A percentile compares a stretch with the other conserved stretches of the same genome.
Conservation (phyloP, 1,140 invertebrate species). For the Drosophila mauritiana region DNA sequence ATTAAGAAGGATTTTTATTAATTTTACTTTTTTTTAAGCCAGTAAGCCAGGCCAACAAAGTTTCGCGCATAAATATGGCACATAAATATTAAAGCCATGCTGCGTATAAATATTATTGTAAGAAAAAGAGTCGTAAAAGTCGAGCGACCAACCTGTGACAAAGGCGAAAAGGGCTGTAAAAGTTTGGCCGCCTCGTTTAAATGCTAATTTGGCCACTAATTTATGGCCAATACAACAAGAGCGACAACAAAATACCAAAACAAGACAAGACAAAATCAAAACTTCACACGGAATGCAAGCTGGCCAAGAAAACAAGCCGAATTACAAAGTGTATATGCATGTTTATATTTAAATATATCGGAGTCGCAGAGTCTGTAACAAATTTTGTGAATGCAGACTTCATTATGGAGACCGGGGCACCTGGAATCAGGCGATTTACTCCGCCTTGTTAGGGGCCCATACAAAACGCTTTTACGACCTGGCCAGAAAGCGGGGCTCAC, state of each 20-base stretch:
- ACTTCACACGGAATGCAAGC: slow-evolving; percentile 34
- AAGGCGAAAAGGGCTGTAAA: slow-evolving; percentile 59
- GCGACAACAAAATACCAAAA: slow-evolving; percentile 73
- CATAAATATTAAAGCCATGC: slow-evolving; percentile 25
- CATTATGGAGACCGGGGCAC: slow-evolving; percentile 31
- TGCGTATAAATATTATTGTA: slow-evolving; percentile 43
- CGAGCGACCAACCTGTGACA: slow-evolving; percentile 30
- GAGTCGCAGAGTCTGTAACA: slow-evolving; percentile 63
- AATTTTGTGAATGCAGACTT: slow-evolving; percentile 56
- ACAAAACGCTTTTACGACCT: slow-evolving; percentile 66
- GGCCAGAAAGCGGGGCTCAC: slow-evolving; percentile 30
- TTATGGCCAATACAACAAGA: slow-evolving; percentile 79
- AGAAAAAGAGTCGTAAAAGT: slow-evolving; percentile 32
- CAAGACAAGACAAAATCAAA: slow-evolving; percentile 38
- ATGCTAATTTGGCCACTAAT: slow-evolving; percentile 76
- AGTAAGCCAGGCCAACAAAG: not conserved
- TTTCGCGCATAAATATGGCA: slow-evolving; percentile 25
- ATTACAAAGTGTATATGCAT: slow-evolving; percentile 13
- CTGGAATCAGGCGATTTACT: slow-evolving; percentile 42
- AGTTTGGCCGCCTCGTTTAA: slow-evolving; percentile 72
- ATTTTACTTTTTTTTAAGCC: not conserved
- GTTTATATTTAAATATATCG: slow-evolving; percentile 60
- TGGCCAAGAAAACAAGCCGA: slow-evolving; percentile 3
- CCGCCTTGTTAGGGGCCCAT: slow-evolving; percentile 76
- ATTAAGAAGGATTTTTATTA: not conserved